These are phyloP conservation scores for Drosophila sucinea DNA, from an alignment of 1,140 invertebrate genomes.

Conservation along the genomic window DNA sequence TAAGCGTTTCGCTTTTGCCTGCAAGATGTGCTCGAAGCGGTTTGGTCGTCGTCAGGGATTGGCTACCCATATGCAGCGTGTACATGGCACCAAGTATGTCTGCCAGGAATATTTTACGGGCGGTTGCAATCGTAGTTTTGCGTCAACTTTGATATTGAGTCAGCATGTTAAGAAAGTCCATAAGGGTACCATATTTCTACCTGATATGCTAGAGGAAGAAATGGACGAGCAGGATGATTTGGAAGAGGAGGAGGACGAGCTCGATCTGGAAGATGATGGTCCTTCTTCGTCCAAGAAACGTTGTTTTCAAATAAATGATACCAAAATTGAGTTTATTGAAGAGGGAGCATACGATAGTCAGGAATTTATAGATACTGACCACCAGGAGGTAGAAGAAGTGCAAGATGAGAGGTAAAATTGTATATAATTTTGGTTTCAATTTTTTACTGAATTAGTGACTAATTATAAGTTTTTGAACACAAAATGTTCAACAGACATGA, in stretches of 20 bases:
- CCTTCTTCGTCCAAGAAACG: conserved; percentile 49
- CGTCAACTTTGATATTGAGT: conserved; percentile 37
- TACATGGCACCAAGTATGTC: conserved; percentile 40
- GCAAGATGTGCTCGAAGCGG: conserved; percentile 55
- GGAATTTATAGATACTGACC: conserved; percentile 14
- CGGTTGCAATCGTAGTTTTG: conserved; percentile 54
- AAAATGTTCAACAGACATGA: too few relatives aligned
- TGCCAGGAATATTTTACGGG: conserved; percentile 46
- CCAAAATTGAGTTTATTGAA: conserved; percentile 46
- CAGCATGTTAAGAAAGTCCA: conserved; percentile 58
- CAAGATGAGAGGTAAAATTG: background rate
- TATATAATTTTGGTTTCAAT: background rate
- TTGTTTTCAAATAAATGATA: conserved; percentile 36
- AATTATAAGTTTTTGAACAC: too few relatives aligned
- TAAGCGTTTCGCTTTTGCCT: conserved; percentile 58
- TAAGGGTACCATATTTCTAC: conserved; percentile 27
- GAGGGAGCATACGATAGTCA: conserved; percentile 11
- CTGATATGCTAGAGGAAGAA: conserved; percentile 39
- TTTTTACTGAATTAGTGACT: background rate
- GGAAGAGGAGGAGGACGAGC: conserved; percentile 27
- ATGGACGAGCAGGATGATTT: conserved; percentile 3
- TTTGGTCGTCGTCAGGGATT: conserved; percentile 69
- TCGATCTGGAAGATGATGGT: background rate
- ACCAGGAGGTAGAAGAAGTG: conserved; percentile 15
- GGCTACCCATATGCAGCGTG: conserved; percentile 64